phyloP scores from a whole-genome alignment of 2,113 vertebrate species.

The Sinocyclocheilus anophthalmus region DNA sequence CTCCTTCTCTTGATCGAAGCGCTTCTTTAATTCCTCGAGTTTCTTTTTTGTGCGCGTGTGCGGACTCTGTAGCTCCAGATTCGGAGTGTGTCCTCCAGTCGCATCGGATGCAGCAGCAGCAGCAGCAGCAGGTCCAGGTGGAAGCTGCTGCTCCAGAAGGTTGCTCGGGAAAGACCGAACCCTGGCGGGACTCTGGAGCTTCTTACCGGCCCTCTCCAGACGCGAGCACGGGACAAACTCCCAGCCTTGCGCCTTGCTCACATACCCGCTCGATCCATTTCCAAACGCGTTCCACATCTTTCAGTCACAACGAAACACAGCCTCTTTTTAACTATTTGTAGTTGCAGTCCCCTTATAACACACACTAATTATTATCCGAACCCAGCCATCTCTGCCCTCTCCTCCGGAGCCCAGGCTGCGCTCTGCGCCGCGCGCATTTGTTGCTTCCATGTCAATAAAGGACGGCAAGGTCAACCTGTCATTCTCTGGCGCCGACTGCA shows the following conservation, averaged over 20 bases:
- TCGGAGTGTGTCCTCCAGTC: constrained; percentile 63
- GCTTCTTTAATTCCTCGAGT: constrained; percentile 71
- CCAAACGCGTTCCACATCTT: constrained; percentile 70
- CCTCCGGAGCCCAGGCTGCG: constrained; percentile 51
- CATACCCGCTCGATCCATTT: constrained; percentile 70
- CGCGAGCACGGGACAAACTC: constrained; percentile 69
- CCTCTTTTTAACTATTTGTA: constrained; percentile 14
- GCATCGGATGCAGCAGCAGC: constrained; percentile 54
- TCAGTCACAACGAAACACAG: constrained; percentile 34
- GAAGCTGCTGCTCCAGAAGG: constrained; percentile 55
- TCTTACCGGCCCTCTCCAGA: constrained; percentile 64
- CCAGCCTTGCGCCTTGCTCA: constrained; percentile 71
- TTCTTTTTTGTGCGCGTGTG: constrained; percentile 72
- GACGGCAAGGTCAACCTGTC: constrained; percentile 71
- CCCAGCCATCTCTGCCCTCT: constrained; percentile 63
- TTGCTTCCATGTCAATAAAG: constrained; percentile 67
- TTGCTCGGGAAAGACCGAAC: constrained; percentile 71
- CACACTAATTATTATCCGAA: constrained; percentile 66
- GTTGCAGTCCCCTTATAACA: constrained; percentile 26
- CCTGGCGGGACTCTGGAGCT: constrained; percentile 65
- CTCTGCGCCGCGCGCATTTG: constrained; percentile 41
- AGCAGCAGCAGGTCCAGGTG: constrained; percentile 12
- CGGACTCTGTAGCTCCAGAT: constrained; percentile 57
- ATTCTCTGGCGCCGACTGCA: constrained; percentile 40
- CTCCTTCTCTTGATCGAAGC: constrained; percentile 72